phyloP scores from a whole-genome alignment of 2,113 vertebrate species.

The Rhea americana region DNA sequence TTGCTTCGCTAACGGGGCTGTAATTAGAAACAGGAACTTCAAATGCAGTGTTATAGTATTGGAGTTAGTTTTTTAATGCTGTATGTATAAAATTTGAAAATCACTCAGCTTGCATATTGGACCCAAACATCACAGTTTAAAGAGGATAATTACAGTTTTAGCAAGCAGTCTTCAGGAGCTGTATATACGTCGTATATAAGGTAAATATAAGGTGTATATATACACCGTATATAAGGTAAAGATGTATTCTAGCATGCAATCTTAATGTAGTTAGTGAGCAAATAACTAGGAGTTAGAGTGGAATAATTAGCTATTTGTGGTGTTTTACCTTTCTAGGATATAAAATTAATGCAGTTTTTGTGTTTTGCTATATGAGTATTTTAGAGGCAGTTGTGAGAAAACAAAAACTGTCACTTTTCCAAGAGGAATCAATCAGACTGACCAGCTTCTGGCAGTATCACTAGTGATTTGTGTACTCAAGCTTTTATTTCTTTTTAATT shows the following conservation, averaged over 20 bases:
- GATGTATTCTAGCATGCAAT: too few relatives aligned
- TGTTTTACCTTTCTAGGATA: not conserved
- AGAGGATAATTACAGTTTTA: not conserved
- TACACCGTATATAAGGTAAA: not conserved
- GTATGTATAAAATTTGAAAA: not conserved
- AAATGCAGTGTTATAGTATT: not conserved
- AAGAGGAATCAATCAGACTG: not conserved
- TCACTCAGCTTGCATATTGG: not conserved
- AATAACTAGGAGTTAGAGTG: not conserved
- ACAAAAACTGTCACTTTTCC: not conserved
- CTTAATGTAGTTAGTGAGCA: not conserved
- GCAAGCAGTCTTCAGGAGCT: not conserved
- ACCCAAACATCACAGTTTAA: not conserved
- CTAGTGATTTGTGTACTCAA: not conserved
- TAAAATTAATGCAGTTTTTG: not conserved
- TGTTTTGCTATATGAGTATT: not conserved
- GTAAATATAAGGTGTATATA: not conserved
- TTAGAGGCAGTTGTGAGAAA: not conserved
- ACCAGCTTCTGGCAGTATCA: not conserved
- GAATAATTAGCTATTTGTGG: not conserved
- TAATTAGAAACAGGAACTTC: not conserved
- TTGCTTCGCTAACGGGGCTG: not conserved
- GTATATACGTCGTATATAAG: accelerated
- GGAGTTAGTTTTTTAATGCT: not conserved
- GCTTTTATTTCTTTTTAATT: not conserved